Conservation (phyloP, 2,888 invertebrate species). For the Pristionchus fissidentatus region DNA sequence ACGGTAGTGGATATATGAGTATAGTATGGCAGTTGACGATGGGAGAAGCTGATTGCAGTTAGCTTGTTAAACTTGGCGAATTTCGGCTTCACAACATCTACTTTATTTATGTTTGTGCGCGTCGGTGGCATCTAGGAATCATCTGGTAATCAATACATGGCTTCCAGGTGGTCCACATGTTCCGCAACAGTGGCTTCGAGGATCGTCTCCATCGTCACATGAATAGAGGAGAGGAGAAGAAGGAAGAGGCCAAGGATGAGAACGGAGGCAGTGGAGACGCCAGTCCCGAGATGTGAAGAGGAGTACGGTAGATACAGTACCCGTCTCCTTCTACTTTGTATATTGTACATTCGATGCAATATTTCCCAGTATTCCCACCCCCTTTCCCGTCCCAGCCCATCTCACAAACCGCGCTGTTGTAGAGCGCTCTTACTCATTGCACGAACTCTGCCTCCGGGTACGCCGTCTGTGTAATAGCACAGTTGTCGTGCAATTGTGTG, state of each 20-base stretch:
- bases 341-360: background rate
- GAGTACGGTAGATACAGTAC: background rate
- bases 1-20: no score
- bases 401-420: no score
- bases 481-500: background rate
- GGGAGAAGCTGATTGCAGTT: background rate
- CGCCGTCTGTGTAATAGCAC: no score
- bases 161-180: constrained; percentile 2
- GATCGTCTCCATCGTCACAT: constrained; percentile 3
- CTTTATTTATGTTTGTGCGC: no score
- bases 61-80: no score
- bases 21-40: background rate
- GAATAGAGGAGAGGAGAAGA: constrained; percentile 19
- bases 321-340: no score
- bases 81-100: no score
- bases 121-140: no score
- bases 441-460: background rate
- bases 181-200: constrained; percentile 22
- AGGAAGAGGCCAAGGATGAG: background rate
- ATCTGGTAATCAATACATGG: background rate
- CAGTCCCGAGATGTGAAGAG: no score
- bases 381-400: background rate
- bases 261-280: background rate
- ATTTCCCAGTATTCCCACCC: background rate
- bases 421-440: background rate